Conservation (phyloP, 2,113 vertebrate species). For the Sylvia atricapilla region DNA sequence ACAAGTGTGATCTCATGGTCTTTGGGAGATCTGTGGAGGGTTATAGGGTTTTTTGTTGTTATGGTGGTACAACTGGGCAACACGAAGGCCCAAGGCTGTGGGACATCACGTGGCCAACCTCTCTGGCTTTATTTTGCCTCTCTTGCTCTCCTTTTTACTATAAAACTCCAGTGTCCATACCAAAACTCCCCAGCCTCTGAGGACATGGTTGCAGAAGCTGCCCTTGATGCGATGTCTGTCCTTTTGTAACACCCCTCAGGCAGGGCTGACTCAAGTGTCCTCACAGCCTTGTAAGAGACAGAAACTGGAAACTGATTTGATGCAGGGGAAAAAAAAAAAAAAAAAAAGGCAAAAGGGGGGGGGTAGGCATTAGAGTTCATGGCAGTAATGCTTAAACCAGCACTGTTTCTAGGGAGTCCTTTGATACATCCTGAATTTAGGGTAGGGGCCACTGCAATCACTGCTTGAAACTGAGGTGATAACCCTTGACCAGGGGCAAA, state of each 20-base stretch:
- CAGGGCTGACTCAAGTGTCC: neutral
- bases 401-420: neutral
- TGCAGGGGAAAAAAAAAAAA: neutral
- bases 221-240: neutral
- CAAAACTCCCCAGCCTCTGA: neutral
- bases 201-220: neutral
- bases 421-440: neutral
- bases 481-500: neutral
- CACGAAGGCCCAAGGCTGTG: neutral
- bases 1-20: neutral
- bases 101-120: neutral
- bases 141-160: neutral
- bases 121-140: neutral
- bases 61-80: neutral
- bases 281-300: fast-evolving
- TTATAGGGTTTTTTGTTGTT: neutral
- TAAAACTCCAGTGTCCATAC: neutral
- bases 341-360: neutral
- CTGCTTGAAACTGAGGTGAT: neutral
- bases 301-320: neutral
- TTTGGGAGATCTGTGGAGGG: neutral
- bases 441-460: neutral
- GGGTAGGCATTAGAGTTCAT: neutral
- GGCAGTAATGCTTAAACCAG: neutral
- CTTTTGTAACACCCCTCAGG: neutral